Evolutionary conservation across 2,113 vertebrate genomes (phyloP).

Genomic region (Ailuropoda melanoleuca): DNA sequence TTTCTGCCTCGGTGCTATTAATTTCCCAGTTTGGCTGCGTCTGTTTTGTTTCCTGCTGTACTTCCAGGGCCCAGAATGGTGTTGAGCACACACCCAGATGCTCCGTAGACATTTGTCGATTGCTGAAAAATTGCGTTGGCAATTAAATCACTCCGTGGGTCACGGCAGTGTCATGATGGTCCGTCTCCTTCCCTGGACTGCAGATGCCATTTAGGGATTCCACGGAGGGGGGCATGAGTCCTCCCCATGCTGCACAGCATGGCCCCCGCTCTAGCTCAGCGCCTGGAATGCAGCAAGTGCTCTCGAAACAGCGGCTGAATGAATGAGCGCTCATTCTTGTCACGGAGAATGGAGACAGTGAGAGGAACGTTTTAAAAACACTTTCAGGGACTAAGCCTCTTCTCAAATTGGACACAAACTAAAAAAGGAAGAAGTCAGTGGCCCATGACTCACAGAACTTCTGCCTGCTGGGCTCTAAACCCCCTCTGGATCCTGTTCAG

Average conservation of each 20-base stretch:
- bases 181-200: neutral
- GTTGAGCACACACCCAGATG: neutral
- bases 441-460: neutral
- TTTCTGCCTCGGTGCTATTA: neutral
- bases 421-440: neutral
- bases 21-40: neutral
- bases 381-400: neutral
- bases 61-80: neutral
- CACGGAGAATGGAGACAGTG: neutral
- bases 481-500: neutral
- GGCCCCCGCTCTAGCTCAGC: neutral
- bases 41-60: neutral
- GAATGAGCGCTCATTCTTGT: neutral
- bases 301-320: neutral
- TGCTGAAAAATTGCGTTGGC: neutral
- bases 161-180: neutral
- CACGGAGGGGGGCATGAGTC: neutral
- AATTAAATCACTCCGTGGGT: neutral
- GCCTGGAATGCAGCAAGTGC: neutral
- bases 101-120: neutral
- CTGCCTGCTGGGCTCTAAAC: neutral
- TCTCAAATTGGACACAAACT: neutral
- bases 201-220: neutral
- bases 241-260: accelerated
- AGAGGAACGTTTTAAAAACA: neutral